Conservation (phyloP, 1,140 invertebrate genomes). For the Aphelenchoides besseyi region DNA sequence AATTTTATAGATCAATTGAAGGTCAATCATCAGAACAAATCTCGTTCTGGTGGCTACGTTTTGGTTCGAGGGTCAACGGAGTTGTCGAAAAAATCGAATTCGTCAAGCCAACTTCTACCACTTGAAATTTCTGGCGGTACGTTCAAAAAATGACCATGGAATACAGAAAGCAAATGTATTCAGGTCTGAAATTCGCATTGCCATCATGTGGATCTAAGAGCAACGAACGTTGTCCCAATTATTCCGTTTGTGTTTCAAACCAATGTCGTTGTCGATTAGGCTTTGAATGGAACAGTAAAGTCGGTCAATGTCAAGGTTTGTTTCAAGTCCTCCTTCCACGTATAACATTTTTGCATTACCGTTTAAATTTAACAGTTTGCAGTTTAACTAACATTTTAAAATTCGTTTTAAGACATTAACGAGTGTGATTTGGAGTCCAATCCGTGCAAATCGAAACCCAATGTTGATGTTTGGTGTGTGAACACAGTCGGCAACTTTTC, state of each 20-base stretch:
- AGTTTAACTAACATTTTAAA: slow-evolving; percentile 10
- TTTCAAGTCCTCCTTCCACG: slow-evolving; percentile 1
- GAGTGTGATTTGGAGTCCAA: neutral
- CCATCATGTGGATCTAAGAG: neutral
- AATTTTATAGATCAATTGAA: slow-evolving; percentile 8
- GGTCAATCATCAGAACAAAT: neutral
- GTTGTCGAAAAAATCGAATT: neutral
- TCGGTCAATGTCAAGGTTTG: slow-evolving; percentile 1
- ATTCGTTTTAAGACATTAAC: neutral
- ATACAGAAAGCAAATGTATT: neutral
- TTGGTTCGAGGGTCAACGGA: neutral
- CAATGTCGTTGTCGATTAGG: neutral
- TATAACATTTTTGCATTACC: neutral
- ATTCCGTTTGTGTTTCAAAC: neutral
- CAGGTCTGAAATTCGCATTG: neutral
- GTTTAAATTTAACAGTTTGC: neutral
- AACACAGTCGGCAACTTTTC: neutral
- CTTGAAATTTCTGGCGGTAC: neutral
- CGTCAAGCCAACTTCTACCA: neutral
- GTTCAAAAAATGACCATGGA: neutral
- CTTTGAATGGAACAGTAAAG: neutral
- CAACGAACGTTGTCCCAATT: neutral
- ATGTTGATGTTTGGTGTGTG: neutral
- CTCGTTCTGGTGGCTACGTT: neutral
- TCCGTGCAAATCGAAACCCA: neutral